Evolutionary conservation across 2,113 vertebrate genomes (phyloP).

Genomic region (Gavialis gangeticus): DNA sequence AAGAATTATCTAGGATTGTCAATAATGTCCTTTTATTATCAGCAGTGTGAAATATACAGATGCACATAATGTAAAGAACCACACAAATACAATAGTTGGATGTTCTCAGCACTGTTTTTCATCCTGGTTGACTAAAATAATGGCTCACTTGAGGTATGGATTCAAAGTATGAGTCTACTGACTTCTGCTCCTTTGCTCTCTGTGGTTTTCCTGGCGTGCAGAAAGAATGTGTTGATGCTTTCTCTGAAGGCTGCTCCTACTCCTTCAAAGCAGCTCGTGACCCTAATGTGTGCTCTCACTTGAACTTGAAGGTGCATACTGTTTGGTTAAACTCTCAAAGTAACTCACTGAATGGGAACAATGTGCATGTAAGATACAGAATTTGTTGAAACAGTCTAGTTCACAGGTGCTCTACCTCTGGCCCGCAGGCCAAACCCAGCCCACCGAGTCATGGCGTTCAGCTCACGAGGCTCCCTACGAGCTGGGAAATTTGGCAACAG

Average conservation of each 20-base stretch:
- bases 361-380: background rate
- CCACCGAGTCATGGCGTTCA: too few species aligned
- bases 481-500: too few species aligned
- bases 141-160: background rate
- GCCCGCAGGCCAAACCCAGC: too few species aligned
- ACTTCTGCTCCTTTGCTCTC: background rate
- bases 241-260: background rate
- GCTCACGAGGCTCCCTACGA: too few species aligned
- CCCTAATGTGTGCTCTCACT: accelerated
- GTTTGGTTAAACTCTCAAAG: background rate
- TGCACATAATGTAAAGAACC: background rate
- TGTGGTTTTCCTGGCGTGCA: background rate
- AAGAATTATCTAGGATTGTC: conserved; percentile 21
- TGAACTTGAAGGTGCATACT: background rate
- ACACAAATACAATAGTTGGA: background rate
- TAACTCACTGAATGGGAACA: background rate
- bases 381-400: background rate
- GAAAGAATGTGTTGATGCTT: background rate
- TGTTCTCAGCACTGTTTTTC: background rate
- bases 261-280: background rate
- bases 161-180: background rate
- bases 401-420: background rate
- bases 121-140: background rate
- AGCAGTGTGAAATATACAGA: background rate
- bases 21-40: conserved; percentile 26